Base-by-base conservation (phyloP, 2,888 invertebrate species). In the Meloe dianella region DNA sequence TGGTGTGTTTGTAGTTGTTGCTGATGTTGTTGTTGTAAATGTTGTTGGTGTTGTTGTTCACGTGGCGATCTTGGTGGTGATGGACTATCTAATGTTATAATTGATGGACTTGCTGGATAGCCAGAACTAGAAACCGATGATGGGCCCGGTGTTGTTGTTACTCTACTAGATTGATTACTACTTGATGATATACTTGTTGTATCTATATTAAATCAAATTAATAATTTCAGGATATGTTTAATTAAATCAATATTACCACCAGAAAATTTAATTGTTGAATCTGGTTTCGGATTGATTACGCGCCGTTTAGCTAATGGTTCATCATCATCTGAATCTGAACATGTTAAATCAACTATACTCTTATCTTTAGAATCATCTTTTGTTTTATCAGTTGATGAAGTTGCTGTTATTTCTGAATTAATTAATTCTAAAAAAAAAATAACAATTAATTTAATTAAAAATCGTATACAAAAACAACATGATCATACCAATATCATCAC, bases 291-390 rank as follows among this genome's bases (percentile, higher is more conserved):
- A 59, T 87, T 87, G 6, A 86, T 81, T 54, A 80, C 75, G 61
- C 73, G 84, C 75, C 90, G 85, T 70, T 90, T 86, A 14, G 91
- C 89, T 78, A 89, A 84, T 75, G 91, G 91, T 76, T 7, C 30
- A 35, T 12, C 38, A 41, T 41, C 10, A n/a, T 57, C 57, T 1
- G 27, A 27, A 57, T 57, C 57, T 1, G 57, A 57, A 30, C 17
- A n/a, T n/a, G 29, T 32, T 9, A 57, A 32, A 57, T 57, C 29
- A 9, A 57, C 14, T 29, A 57, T 27, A 0, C 80, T 79, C 57
- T 81, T 79, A 7, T 86, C 84, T 7, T 78, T 79, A 1, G 74
- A 69, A 41, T 73, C 72, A 1, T 72, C 68, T 63, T 70, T 73
- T 38, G 72, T 57, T 57, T 29, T 8, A 9, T 1, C 6, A 29